phyloP scores from a whole-genome alignment of 1,140 invertebrate species.

The Stenopsyche tienmushanensis region DNA sequence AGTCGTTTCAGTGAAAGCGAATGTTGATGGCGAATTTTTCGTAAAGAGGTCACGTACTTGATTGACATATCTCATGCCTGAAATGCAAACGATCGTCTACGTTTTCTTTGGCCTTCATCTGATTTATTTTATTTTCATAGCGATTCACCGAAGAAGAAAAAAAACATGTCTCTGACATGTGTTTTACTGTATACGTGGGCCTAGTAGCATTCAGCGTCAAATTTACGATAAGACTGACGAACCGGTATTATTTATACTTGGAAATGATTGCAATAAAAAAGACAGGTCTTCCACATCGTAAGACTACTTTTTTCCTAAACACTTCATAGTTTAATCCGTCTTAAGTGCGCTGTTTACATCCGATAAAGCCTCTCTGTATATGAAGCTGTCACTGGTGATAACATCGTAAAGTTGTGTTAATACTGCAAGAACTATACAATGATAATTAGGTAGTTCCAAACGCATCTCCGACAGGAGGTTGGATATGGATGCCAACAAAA shows the following conservation, averaged over 20 bases:
- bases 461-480: neutral
- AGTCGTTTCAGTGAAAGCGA: neutral
- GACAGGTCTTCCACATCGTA: no score
- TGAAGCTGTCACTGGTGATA: slow-evolving; percentile 10
- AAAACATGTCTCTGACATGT: no score
- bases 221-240: slow-evolving; percentile 3
- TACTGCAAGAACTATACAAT: no score
- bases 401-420: no score
- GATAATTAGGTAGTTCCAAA: neutral
- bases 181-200: no score
- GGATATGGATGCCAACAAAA: neutral
- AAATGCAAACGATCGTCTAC: no score
- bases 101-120: no score
- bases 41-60: neutral
- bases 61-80: neutral
- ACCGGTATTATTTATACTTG: slow-evolving; percentile 4
- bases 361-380: neutral
- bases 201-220: neutral
- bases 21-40: neutral
- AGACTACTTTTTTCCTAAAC: no score
- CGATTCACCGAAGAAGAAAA: no score
- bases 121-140: no score
- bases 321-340: neutral
- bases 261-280: no score
- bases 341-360: slow-evolving; percentile 15